phyloP scores from a whole-genome alignment of 2,113 vertebrate species.

The Monarcha castaneiventris region DNA sequence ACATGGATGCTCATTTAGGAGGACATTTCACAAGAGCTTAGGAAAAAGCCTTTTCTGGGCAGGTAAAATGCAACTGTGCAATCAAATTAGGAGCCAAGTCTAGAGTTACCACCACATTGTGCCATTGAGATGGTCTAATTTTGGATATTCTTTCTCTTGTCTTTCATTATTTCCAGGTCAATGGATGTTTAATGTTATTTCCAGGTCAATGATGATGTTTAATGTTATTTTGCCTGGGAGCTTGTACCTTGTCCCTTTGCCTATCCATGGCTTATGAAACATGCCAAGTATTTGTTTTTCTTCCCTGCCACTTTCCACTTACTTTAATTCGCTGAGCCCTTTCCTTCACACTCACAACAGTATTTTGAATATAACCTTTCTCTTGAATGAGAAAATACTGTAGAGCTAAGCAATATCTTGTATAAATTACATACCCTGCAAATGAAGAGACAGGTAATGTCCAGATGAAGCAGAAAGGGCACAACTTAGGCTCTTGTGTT shows the following conservation, averaged over 20 bases:
- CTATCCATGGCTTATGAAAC: background rate
- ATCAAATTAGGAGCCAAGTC: background rate
- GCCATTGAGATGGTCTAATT: background rate
- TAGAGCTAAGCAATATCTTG: constrained; percentile 52
- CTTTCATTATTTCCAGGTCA: background rate
- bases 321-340: background rate
- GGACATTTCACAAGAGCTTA: background rate
- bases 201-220: background rate
- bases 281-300: background rate
- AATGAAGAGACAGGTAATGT: constrained; percentile 18
- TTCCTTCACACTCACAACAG: background rate
- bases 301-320: constrained; percentile 3
- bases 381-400: constrained; percentile 48
- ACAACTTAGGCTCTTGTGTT: background rate
- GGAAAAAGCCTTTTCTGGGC: background rate
- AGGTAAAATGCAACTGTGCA: background rate
- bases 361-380: constrained; percentile 53
- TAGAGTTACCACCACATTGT: background rate
- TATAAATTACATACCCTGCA: constrained; percentile 37
- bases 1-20: background rate
- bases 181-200: background rate
- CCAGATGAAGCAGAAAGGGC: background rate
- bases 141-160: background rate
- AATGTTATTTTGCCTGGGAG: background rate
- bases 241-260: background rate